Base-by-base conservation (phyloP, 2,113 vertebrate genomes). In the Ictidomys tridecemlineatus region DNA sequence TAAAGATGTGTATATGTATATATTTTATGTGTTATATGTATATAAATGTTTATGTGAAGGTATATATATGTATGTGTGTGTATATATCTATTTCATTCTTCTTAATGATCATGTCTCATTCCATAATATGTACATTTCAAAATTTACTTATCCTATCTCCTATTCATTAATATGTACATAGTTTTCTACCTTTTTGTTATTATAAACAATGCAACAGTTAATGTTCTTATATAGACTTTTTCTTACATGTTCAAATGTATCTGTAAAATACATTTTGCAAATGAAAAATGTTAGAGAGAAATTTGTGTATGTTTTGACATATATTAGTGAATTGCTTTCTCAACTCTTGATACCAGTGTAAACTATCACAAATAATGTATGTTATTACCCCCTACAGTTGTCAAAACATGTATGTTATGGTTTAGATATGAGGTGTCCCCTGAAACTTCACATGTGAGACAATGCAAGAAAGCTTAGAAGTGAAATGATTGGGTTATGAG, bases 151-250 rank as follows among this genome's bases (percentile, higher is more conserved):
- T 63, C 6, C 10, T 91, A 20, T 93, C 37, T 42, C 10, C 34
- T 80, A 10, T 61, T 86, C 34, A 42, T 48, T 91, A 56, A 51
- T 6, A 80, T 73, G 39, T 82, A 34, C 5, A 39, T 76, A 24
- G 7, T 83, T 73, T 91, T 58, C 70, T 58, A 37, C 0, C 65
- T 82, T 94, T 76, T 67, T 53, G 2, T 24, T 79, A 70, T 70
- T 82, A 88, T 70, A 89, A 95, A 63, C 18, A 91, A n/a, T 87
- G 10, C 6, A 94, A 65, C 13, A 92, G 34, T 76, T 85, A 85
- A 78, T 95, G 93, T 73, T 84, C 45, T 58, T 95, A 77, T 12
- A 32, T 24, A 84, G 11, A 82, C 45, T 10, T 42, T 76, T 51
- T 87, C 2, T 45, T 16, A 10, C 4, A 34, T 74, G 39, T 34